A percentile compares a stretch with the other conserved stretches of the same genome.
These are phyloP conservation scores for Tolmerus cingulatus DNA, from an alignment of 2,888 invertebrate genomes.

Conservation along the genomic window DNA sequence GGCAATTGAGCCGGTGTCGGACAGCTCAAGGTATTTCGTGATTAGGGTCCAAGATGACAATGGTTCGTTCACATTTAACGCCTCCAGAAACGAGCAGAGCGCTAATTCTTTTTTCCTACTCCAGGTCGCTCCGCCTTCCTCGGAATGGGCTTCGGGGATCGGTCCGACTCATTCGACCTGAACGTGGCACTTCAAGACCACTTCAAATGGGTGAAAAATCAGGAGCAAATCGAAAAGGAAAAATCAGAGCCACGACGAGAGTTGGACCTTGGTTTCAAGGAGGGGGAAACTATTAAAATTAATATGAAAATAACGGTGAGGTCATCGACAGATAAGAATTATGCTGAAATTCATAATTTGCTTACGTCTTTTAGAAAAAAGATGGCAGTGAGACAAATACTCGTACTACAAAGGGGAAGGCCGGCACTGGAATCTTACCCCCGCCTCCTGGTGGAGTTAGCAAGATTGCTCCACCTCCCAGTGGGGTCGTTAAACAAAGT, in stretches of 20 bases:
- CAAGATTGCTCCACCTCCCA: conserved; percentile 80
- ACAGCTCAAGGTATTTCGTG: conserved; percentile 98
- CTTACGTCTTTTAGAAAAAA: conserved; percentile 74
- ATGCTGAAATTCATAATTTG: conserved; percentile 9
- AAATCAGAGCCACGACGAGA: conserved; percentile 79
- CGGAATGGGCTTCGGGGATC: conserved; percentile 96
- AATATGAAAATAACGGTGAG: conserved; percentile 95
- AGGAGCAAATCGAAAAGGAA: conserved; percentile 81
- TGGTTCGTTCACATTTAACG: conserved; percentile 65
- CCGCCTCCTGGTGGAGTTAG: conserved; percentile 79
- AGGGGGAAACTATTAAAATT: conserved; percentile 99
- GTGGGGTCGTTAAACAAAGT: conserved; percentile 65
- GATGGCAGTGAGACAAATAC: conserved; percentile 78
- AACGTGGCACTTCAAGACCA: conserved; percentile 98
- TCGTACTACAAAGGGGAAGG: conserved; percentile 71
- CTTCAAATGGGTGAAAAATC: conserved; percentile 91
- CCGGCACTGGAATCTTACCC: conserved; percentile 75
- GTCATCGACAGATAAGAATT: conserved; percentile 29
- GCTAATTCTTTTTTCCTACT: conserved; percentile 44
- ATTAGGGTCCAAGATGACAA: conserved; percentile 93
- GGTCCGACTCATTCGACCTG: conserved; percentile 98
- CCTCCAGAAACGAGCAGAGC: conserved; percentile 49
- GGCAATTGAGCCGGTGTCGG: conserved; percentile 94
- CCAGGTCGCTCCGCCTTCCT: conserved; percentile 88
- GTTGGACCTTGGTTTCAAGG: conserved; percentile 96